Evolutionary conservation across 2,888 invertebrate genomes (phyloP).

Genomic region (Sinodicranocentrus sp.): DNA sequence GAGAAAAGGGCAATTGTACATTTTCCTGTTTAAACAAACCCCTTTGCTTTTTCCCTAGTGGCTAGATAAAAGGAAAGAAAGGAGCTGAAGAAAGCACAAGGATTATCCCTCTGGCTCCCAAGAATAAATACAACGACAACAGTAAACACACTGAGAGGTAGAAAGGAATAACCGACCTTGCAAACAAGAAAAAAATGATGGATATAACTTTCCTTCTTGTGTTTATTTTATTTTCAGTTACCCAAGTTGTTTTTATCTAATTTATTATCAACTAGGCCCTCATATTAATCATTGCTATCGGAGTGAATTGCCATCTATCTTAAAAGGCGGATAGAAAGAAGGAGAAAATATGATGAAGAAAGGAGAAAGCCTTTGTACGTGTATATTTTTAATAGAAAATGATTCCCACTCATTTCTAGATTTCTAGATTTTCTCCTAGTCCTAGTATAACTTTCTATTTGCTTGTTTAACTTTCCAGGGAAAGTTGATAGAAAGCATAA

Average conservation of each 20-base stretch:
- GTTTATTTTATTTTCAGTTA: not conserved
- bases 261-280: slow-evolving; percentile 14
- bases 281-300: slow-evolving; percentile 21
- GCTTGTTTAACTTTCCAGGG: too few relatives aligned
- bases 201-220: not conserved
- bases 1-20: too few relatives aligned
- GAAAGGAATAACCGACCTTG: slow-evolving; percentile 32
- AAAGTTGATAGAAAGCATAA: too few relatives aligned
- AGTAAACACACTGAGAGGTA: slow-evolving; percentile 40
- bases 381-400: too few relatives aligned
- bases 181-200: slow-evolving; percentile 38
- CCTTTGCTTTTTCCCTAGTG: too few relatives aligned
- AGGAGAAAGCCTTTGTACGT: too few relatives aligned
- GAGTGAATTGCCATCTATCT: not conserved
- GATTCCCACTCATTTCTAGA: too few relatives aligned
- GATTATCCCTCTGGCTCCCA: slow-evolving; percentile 52
- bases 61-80: not conserved
- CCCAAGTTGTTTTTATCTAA: slow-evolving; percentile 9
- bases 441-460: too few relatives aligned
- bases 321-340: too few relatives aligned
- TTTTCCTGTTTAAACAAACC: too few relatives aligned
- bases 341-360: too few relatives aligned
- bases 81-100: not conserved
- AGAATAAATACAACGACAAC: slow-evolving; percentile 18
- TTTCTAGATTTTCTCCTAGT: too few relatives aligned